These are phyloP conservation scores for Columbina picui DNA, from an alignment of 2,113 vertebrate genomes.

Conservation along the genomic window DNA sequence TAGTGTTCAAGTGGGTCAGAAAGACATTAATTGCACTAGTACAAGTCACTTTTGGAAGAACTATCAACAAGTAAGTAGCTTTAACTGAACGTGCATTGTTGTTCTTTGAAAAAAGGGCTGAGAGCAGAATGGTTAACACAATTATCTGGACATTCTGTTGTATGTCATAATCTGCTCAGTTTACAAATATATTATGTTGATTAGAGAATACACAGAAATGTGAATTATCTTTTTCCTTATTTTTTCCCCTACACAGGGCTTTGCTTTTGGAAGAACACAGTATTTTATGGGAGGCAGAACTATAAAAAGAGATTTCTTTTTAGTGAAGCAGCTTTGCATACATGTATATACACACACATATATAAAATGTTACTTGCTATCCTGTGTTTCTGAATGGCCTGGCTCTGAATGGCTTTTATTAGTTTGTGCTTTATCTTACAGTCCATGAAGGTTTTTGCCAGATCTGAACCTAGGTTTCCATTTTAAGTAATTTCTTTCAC, in stretches of 20 bases:
- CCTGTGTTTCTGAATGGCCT: background rate
- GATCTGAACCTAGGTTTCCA: background rate
- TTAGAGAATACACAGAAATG: background rate
- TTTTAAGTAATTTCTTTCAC: background rate
- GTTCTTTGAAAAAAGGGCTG: background rate
- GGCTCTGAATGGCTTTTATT: background rate
- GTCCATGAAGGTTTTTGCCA: background rate
- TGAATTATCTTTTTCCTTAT: background rate
- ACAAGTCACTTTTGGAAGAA: slow-evolving; percentile 98
- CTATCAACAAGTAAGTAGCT: slow-evolving; percentile 97
- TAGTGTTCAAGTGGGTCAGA: slow-evolving; percentile 99
- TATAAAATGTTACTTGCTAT: background rate
- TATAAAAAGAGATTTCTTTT: background rate
- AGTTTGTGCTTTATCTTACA: background rate
- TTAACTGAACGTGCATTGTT: background rate
- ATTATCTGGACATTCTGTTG: background rate
- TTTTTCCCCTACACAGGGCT: background rate
- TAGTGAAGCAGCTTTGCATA: background rate
- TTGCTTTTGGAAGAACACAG: background rate
- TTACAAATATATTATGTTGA: background rate
- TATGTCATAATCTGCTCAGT: background rate
- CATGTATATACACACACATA: too few species aligned
- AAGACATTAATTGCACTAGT: slow-evolving; percentile 99
- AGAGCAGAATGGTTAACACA: background rate
- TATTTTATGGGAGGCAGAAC: background rate